Evolutionary conservation across 2,113 vertebrate genomes (phyloP), one percentile per base, ranked within the genome.

Genomic region (Tyto alba): DNA sequence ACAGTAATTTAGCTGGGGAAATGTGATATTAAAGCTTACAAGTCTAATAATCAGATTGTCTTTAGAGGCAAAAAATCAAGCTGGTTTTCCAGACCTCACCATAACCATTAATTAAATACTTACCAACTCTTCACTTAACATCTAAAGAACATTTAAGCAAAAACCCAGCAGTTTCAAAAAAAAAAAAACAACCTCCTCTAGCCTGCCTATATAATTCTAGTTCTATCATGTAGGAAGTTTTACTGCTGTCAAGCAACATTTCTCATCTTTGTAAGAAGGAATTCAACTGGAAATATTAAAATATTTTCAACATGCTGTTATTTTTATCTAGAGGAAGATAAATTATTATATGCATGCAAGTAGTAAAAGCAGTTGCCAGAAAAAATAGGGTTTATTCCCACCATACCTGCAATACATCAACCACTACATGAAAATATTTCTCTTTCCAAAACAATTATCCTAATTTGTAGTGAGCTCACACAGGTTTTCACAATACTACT

Each of bases 281-380:
- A 73, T 85, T 93, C 80, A 85, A 85, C 48, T 93, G 93, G 41
- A 96, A 95, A 93, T 94, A 93, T 25, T 84, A 76, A 87, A 95
- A 91, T 85, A 92, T 87, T 84, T 93, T 88, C 67, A 91, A 81
- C 71, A 88, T 30, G 50, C 23, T 89, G 36, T 93, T 90, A 85
- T 90, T 96, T 95, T 87, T 92, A 79, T 90, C 90, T 89, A 68
- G 50, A 88, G 84, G 80, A 93, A 95, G 55, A 95, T 73, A 96
- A 96, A 91, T 92, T 52, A 62, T 55, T 85, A 34, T 16, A 47
- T 15, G 18, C 16, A 43, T 23, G 32, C 62, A 73, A 66, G 67
- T 57, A 89, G 73, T 75, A 95, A 81, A 84, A 94, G 82, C 55
- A 25, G 21, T 50, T 75, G 73, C 79, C 71, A 88, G 59, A 55